Base-by-base conservation (phyloP, 2,113 vertebrate species). In the Labrus mixtus region DNA sequence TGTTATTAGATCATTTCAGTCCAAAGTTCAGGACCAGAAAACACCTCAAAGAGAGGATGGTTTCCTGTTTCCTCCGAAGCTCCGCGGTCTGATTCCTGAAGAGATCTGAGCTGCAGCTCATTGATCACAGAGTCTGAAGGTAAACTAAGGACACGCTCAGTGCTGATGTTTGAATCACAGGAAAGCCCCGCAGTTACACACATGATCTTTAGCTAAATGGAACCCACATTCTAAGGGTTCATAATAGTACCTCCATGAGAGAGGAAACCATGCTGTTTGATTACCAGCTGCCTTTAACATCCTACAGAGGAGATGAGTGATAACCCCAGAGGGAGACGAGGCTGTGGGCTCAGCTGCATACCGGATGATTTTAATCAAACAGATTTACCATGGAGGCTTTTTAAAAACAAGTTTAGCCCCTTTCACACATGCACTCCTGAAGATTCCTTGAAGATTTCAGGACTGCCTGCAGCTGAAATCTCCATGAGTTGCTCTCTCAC, bases 191-290 rank as follows among this genome's bases (percentile, higher is more conserved):
- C 11, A 15, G 79, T 66, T 67, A 61, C 62, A 57, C 12, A 63
- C 55, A 76, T 59, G 75, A 75, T 70, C 46, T 76, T 59, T 58
- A 51, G 63, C 73, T 61, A 65, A 63, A 81, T 65, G n/a, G n/a
- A 66, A 23, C 72, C 82, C 67, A 68, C 41, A 74, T 73, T 70
- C 51, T 55, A 0, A 71, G 17, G 17, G 19, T 48, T 74, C 51
- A 48, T 76, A 58, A 36, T 50, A 11, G 39, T 53, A 76, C 36
- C 56, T 29, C 48, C 33, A 66, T 46, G 10, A 73, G 36, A 60
- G 63, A 61, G 2, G 67, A 55, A 16, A 29, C 53, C 67, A 25
- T 76, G 73, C 29, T 55, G 87, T 86, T 86, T 83, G 78, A 81
- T 67, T 80, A 57, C 25, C 51, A 56, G 71, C 62, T 75, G 59